These are phyloP conservation scores for Aspidapion aeneum DNA, from an alignment of 2,888 invertebrate species.

Conservation along the genomic window DNA sequence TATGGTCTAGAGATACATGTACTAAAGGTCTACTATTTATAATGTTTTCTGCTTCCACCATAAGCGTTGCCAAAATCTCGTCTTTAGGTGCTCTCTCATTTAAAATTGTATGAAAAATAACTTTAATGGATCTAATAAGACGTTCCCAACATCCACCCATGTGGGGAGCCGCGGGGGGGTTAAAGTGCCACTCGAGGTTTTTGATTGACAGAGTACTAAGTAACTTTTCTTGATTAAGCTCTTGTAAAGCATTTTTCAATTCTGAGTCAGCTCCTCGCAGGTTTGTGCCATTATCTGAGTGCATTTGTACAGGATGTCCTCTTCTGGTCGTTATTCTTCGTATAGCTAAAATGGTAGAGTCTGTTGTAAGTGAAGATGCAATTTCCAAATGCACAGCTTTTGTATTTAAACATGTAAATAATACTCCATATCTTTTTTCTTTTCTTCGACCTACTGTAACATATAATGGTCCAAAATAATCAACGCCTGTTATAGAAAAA, in stretches of 20 bases:
- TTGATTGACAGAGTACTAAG: background rate
- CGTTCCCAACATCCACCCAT: background rate
- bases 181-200: background rate
- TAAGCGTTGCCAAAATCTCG: background rate
- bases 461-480: background rate
- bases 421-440: background rate
- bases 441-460: background rate
- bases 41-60: background rate
- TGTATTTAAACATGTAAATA: background rate
- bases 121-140: background rate
- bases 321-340: no score
- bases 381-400: background rate
- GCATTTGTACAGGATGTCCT: background rate
- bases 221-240: background rate
- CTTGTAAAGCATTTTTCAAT: background rate
- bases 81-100: background rate
- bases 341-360: background rate
- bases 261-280: background rate
- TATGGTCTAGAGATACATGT: background rate
- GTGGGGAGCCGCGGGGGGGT: background rate
- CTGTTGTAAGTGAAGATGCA: background rate
- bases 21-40: background rate
- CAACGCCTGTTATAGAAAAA: background rate
- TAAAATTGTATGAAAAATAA: background rate
- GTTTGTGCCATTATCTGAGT: background rate